Evolutionary conservation across 2,888 invertebrate species (phyloP), one percentile per base, ranked within the genome.

Genomic region (Lasius fuliginosus): DNA sequence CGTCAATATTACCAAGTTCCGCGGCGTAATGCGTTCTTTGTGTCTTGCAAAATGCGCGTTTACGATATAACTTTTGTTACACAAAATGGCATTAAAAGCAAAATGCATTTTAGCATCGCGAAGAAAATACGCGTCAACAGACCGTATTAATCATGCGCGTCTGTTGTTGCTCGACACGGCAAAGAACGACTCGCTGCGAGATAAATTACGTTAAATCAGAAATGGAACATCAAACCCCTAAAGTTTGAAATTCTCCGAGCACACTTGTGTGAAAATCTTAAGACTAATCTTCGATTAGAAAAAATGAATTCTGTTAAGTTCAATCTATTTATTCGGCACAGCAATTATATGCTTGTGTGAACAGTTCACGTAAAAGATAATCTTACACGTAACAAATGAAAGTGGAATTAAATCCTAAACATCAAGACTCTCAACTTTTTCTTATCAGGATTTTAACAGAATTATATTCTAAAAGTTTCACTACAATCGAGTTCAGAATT

Each of bases 1-100:
- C 79, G 79, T 73, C 73, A 27, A 71, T 73, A 73, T 73, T 81
- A 81, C 60, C 46, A 33, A 42, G 33, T 73, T 42, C 60, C 46
- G 58, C 3, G 69, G 23, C 18, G 30, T 69, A 77, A 58, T 40
- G 68, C 15, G 15, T 15, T 58, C 71, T 79, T 40, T 69, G 30
- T 58, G 79, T 15, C 23, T 23, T 18, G 58, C 6, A 30, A 56
- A 53, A 68, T 36, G 67, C 42, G 69, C 42, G 60, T 71, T 81
- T 60, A 60, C 60, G 23, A 71, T 53, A 6, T 60, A 73, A 81
- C 46, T 60, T 73, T 46, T 60, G 73, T 71, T 46, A 33, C 46
- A 46, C 46, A 81, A 71, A 81, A 36, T 42, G 46, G 33, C 15
- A 60, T 81, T 71, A 60, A 69, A 71, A 58, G 73, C 36, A 30